Evolutionary conservation across 2,888 invertebrate species (phyloP).

Genomic region (Hydroisotoma schaefferi): DNA sequence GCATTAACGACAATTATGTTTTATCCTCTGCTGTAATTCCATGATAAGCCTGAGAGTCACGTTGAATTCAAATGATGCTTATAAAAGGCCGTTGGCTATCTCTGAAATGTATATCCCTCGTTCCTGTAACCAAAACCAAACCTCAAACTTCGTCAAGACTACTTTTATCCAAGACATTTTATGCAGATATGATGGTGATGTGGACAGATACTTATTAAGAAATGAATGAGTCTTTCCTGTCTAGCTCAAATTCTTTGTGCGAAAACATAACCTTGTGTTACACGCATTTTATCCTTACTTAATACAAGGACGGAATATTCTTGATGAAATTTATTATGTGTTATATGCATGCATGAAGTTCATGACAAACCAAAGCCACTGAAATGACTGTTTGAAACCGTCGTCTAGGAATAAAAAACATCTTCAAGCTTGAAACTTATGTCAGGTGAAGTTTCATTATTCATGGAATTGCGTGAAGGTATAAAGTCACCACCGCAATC

Average conservation of each 20-base stretch:
- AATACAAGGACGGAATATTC: too few species aligned
- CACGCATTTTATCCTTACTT: too few species aligned
- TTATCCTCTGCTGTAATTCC: not conserved
- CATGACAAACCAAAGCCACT: too few species aligned
- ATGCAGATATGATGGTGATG: too few species aligned
- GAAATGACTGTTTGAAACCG: too few species aligned
- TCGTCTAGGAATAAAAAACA: not conserved
- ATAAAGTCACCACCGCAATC: too few species aligned
- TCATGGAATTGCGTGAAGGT: not conserved
- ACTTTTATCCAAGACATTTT: not conserved
- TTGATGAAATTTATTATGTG: too few species aligned
- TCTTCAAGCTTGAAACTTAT: not conserved
- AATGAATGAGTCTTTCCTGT: too few species aligned
- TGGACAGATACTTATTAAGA: too few species aligned
- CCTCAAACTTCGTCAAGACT: not conserved
- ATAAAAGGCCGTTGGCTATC: not conserved
- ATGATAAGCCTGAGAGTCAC: not conserved
- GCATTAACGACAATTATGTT: not conserved
- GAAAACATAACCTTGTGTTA: not conserved
- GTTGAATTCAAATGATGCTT: not conserved
- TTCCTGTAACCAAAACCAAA: not conserved
- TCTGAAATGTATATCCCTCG: not conserved
- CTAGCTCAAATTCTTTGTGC: not conserved
- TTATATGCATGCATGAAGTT: not conserved
- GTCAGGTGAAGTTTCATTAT: not conserved